Percentiles rank a stretch among this genome's conserved stretches.
phyloP scores from a whole-genome alignment of 1,140 invertebrate species.

The Drosophila pseudoananassae region DNA sequence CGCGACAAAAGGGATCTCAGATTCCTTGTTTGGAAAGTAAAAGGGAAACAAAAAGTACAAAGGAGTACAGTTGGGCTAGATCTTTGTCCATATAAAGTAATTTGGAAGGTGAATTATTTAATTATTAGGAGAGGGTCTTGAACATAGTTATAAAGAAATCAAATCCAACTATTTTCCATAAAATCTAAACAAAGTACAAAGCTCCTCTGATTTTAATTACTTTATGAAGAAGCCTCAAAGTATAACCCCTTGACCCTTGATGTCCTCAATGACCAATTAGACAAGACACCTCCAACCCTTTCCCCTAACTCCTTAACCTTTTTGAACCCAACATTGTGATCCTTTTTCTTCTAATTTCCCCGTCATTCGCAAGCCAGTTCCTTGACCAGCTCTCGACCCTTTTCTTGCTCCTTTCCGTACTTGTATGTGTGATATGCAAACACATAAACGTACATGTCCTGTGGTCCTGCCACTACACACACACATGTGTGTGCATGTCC shows the following conservation, averaged over 20 bases:
- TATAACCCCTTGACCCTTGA: not conserved
- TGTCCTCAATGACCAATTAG: not conserved
- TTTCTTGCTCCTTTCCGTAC: not conserved
- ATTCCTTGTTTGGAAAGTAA: conserved; percentile 20
- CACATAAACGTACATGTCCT: too few species aligned
- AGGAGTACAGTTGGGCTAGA: conserved; percentile 18
- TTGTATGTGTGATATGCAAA: too few species aligned
- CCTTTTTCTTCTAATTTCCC: conserved; percentile 6
- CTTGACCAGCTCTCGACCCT: conserved; percentile 36
- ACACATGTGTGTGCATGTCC: conserved; percentile 24
- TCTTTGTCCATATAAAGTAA: not conserved
- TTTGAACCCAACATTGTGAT: conserved; percentile 3
- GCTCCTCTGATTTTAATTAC: too few species aligned
- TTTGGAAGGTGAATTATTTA: not conserved
- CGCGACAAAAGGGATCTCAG: conserved; percentile 48
- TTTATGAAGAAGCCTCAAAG: not conserved
- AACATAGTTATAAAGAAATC: too few species aligned
- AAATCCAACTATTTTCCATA: too few species aligned
- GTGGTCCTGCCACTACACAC: conserved; percentile 8
- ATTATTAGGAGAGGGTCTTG: too few species aligned
- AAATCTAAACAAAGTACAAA: too few species aligned
- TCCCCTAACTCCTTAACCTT: conserved; percentile 1
- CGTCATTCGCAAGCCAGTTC: conserved; percentile 20
- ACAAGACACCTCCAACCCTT: conserved; percentile 3
- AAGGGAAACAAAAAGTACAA: not conserved